Conservation (phyloP, 2,113 vertebrate genomes). For the Uria aalge region DNA sequence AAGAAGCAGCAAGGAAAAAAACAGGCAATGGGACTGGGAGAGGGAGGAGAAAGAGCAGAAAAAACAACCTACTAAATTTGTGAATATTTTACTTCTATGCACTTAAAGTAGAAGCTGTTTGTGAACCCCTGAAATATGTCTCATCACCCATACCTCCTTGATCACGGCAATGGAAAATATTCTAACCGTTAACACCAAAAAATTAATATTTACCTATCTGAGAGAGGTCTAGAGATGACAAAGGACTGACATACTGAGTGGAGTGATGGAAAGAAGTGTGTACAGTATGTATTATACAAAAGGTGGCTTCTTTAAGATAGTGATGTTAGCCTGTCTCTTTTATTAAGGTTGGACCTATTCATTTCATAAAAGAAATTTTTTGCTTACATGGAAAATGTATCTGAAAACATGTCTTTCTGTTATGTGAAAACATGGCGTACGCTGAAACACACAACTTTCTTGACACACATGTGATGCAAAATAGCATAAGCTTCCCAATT, state of each 20-base stretch:
- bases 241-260: background rate
- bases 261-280: background rate
- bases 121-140: background rate
- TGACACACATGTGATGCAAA: background rate
- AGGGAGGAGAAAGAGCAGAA: background rate
- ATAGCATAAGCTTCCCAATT: rapidly evolving
- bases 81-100: background rate
- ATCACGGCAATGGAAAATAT: rapidly evolving
- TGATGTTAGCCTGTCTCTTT: background rate
- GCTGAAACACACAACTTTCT: background rate
- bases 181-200: background rate
- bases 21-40: rapidly evolving
- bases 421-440: background rate
- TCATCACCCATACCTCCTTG: background rate
- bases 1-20: background rate
- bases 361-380: background rate
- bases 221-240: background rate
- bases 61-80: rapidly evolving
- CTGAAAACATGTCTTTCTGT: background rate
- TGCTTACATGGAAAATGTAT: background rate
- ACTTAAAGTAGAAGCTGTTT: background rate
- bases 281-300: background rate
- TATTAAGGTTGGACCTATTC: background rate
- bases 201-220: background rate
- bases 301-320: background rate